Base-by-base conservation (phyloP, 2,888 invertebrate species). In the Sesia bembeciformis region DNA sequence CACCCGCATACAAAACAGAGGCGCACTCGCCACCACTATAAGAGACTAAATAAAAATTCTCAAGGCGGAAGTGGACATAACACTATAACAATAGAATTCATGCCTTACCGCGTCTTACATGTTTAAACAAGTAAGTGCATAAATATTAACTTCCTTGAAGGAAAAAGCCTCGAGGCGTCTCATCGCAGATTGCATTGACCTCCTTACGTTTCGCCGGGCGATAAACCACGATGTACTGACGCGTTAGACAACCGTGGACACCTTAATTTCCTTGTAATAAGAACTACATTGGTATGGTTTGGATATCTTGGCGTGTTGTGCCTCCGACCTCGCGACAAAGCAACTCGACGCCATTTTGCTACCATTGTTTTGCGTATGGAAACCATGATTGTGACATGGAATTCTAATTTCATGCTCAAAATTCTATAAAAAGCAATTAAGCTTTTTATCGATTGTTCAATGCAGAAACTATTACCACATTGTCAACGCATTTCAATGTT, bases 151-250 rank as follows among this genome's bases (percentile, higher is more conserved):
- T 23, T 23, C 23, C 23, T 23, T 23, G 67, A 64, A 75, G 75
- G 78, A 74, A 76, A 77, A 71, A 50, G 76, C 81, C 81, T 78
- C 78, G 75, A 63, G 65, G 65, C 66, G 65, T 70, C 66, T 66
- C 39, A 46, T 38, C 67, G 72, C 59, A 60, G 70, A 64, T 79
- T 70, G 67, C 83, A 81, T 77, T 81, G 83, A 81, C 82, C 82
- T 77, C 78, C 62, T 63, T 64, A 64, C 63, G 60, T 61, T 56
- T 55, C 39, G 57, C 56, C 39, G 58, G 56, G 55, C 53, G 53
- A 49, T 40, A 5, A 49, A 53, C 46, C 39, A 39, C 53, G 53
- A n/a, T 5, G 5, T n/a, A 40, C 23, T 23, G 1, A 23, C 23
- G 23, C 23, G 23, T 23, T 23, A 23, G 23, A 23, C 23, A 23